Base-by-base conservation (phyloP, 92 coral and sea anemone genomes). In the Metridium senile region DNA sequence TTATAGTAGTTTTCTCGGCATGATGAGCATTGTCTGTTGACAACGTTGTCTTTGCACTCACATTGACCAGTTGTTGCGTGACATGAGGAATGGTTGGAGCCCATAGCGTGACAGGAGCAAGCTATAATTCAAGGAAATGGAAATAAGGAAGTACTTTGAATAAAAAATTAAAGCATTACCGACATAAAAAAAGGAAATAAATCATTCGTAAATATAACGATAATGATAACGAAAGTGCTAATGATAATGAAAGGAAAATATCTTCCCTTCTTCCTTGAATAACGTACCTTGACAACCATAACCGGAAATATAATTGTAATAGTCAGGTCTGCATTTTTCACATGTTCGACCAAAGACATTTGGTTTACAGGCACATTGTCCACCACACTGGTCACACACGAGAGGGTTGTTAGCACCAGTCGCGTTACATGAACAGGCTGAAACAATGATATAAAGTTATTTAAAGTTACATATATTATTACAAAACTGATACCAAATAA, bases 281-380 rank as follows among this genome's bases (percentile, higher is more conserved):
- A 9, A 57, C 90, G 39, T 34, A 96, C 98, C 98, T 85, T 71
- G 72, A 64, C 97, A 96, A 13, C 97, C 99, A 33, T 84, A 27
- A 26, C 90, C 92, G 13, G 97, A 87, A 20, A 91, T 82, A 68
- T 86, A 96, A 80, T 83, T 80, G 59, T 81, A 90, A 59, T 85
- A 82, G 76, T 90, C 91, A 18, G 99, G 96, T 66, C 90, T 81
- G 46, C 99, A 96, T 34, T 77, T 70, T 29, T 87, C 86, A 77
- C 99, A 96, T 28, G 78, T 86, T 58, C 85, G 91, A 1, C 98
- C 93, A 80, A 85, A 86, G 71, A 96, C 93, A 49, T 89, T 85
- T 0, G 92, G 66, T 77, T 87, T 92, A 78, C 99, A 96, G 72
- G 72, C 51, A 75, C 99, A 96, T 58, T 89, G 97, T 0, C 99